Evolutionary conservation across 2,113 vertebrate species (phyloP).

Genomic region (Lasiurus borealis): DNA sequence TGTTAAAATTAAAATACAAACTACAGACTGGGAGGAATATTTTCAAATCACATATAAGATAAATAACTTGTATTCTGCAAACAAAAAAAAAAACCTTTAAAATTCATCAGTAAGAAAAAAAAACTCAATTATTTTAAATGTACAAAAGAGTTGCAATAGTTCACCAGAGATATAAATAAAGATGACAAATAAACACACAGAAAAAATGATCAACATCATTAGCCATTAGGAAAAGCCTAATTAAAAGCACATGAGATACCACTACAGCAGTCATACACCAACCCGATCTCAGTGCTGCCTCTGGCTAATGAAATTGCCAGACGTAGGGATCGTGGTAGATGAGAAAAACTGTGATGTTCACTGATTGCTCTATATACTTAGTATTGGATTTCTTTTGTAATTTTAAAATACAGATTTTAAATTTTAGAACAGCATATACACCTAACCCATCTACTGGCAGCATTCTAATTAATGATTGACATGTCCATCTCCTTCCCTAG

Average conservation of each 20-base stretch:
- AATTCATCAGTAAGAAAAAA: slow-evolving; percentile 2
- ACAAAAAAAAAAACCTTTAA: not conserved
- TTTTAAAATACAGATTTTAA: slow-evolving; percentile 47
- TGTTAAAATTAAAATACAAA: slow-evolving; percentile 39
- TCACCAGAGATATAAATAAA: not conserved
- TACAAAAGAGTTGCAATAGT: not conserved
- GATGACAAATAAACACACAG: slow-evolving; percentile 5
- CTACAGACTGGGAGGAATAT: not conserved
- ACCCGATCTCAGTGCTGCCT: not conserved
- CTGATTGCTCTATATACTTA: not conserved
- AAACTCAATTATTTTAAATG: not conserved
- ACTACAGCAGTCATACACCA: not conserved
- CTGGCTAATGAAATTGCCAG: not conserved
- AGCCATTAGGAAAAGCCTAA: not conserved
- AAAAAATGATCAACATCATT: not conserved
- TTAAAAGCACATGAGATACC: not conserved
- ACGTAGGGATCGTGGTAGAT: not conserved
- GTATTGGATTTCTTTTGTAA: not conserved
- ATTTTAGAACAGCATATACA: not conserved
- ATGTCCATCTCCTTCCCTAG: not conserved
- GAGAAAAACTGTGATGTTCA: not conserved
- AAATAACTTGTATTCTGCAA: not conserved
- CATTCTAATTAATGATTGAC: not conserved
- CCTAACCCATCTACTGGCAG: not conserved
- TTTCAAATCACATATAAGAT: not conserved